Evolutionary conservation across 1,140 invertebrate species (phyloP).

Genomic region (Bombus consobrinus): DNA sequence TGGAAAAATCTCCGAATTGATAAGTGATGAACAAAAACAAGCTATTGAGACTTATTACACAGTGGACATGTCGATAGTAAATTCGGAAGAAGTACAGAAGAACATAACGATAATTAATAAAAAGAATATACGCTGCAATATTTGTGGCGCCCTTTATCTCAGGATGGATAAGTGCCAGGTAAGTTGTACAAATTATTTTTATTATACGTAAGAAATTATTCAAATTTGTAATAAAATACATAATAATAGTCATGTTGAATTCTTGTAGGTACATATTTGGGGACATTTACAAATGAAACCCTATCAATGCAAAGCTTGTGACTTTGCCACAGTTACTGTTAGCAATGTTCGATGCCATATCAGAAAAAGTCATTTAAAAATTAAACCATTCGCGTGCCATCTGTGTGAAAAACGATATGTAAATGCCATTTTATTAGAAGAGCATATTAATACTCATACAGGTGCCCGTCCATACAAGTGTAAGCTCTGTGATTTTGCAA

Average conservation of each 20-base stretch:
- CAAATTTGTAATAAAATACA: neutral
- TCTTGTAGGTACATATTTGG: constrained; percentile 71
- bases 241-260: neutral
- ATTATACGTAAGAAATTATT: neutral
- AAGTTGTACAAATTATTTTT: constrained; percentile 3
- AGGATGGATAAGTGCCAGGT: constrained; percentile 73
- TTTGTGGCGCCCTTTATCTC: constrained; percentile 65
- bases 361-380: constrained; percentile 74
- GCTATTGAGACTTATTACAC: constrained; percentile 68
- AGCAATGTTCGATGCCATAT: constrained; percentile 73
- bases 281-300: constrained; percentile 77
- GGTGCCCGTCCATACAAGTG: constrained; percentile 71
- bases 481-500: constrained; percentile 66
- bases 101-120: constrained; percentile 62
- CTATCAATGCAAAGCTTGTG: constrained; percentile 80
- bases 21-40: constrained; percentile 70
- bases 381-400: constrained; percentile 71
- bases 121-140: constrained; percentile 67
- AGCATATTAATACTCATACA: constrained; percentile 73
- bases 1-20: constrained; percentile 71
- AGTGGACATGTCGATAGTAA: constrained; percentile 66
- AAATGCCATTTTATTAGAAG: constrained; percentile 65
- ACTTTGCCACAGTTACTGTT: constrained; percentile 78
- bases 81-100: constrained; percentile 57
- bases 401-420: constrained; percentile 68